Evolutionary conservation across 2,113 vertebrate genomes (phyloP).

Genomic region (Salvator merianae): DNA sequence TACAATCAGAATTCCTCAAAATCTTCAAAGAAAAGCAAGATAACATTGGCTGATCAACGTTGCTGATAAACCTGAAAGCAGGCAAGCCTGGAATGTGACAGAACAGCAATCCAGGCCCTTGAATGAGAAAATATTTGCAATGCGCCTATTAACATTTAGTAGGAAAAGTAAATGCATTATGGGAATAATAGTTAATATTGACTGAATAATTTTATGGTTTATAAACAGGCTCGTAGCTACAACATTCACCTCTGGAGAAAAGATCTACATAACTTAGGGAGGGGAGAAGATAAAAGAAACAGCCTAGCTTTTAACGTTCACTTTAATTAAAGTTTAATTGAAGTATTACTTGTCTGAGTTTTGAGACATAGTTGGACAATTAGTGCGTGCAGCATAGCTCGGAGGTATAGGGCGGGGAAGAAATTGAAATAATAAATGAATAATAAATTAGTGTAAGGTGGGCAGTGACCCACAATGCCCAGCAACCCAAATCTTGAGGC

Average conservation of each 20-base stretch:
- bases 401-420: too few relatives aligned
- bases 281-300: background rate
- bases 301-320: background rate
- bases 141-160: background rate
- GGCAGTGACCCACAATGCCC: too few relatives aligned
- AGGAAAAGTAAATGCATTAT: background rate
- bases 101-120: background rate
- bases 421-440: too few relatives aligned
- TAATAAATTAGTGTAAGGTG: too few relatives aligned
- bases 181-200: background rate
- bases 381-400: too few relatives aligned
- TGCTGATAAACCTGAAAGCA: background rate
- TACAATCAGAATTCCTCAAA: background rate
- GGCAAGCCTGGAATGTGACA: background rate
- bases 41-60: background rate
- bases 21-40: background rate
- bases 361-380: too few relatives aligned
- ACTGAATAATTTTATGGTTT: background rate
- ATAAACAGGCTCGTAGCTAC: background rate
- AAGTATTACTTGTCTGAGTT: background rate
- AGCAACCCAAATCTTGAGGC: too few relatives aligned
- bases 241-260: background rate
- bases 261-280: background rate
- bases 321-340: background rate
- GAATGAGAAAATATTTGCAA: background rate